Evolutionary conservation across 2,797 vertebrate species (phyloP), one percentile per base, ranked within the genome.

Genomic region (Galago senegalensis): DNA sequence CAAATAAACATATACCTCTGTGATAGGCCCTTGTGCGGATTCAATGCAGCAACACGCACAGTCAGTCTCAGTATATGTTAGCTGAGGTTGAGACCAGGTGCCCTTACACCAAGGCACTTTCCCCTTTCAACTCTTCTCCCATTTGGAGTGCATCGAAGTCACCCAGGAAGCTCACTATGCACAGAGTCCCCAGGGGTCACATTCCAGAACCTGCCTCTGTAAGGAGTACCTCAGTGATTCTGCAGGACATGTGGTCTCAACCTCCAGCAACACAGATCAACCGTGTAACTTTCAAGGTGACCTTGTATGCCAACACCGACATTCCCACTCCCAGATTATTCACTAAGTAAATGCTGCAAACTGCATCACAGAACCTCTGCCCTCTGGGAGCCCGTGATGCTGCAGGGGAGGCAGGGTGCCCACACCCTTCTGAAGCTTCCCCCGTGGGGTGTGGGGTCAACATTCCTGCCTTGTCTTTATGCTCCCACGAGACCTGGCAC

Each of bases 171-270:
- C 53, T 69, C 12, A 1, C 12, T 7, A 65, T 0, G 1, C 2
- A 0, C 11, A 14, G 34, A 10, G 27, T 1, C 46, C 23, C 9
- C 2, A 49, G 13, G 8, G 37, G 27, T 27, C 7, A 0, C 0
- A 1, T 83, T 63, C 29, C 70, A 16, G 18, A 60, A 49, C 12
- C 34, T 34, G 14, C 21, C 2, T 31, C 13, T 11, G 58, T 43
- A 56, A 34, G 11, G 29, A 1, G 9, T 1, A 1, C 9, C 27
- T 63, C 5, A 8, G 4, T 1, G 5, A 61, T 34, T 60, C 70
- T 20, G 16, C 2, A 5, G n/a, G 21, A 23, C 25, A 2, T 29
- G 7, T 18, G 2, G 5, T 34, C 63, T 75, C 9, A 69, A 14
- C 9, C 43, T 17, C 31, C 53, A 73, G 83, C 70, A 23, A 25